These are phyloP conservation scores for Galaxias olidus DNA, from an alignment of 2,797 vertebrate genomes.

Conservation along the genomic window DNA sequence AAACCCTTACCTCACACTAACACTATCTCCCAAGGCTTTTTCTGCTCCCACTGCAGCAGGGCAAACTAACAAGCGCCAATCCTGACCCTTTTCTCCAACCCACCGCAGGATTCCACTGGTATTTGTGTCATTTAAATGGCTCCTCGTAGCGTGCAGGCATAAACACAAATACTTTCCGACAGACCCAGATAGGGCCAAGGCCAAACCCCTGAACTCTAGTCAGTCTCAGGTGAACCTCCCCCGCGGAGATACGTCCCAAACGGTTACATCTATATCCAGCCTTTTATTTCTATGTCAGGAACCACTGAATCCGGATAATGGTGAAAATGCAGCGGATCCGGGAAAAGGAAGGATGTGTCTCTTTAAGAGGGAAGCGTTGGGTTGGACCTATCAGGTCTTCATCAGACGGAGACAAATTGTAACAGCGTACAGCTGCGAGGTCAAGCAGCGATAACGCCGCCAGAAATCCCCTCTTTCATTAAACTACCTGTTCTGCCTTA, in stretches of 20 bases:
- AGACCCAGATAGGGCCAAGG: constrained; percentile 13
- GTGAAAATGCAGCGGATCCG: not conserved
- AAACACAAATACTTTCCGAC: constrained; percentile 27
- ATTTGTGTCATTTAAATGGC: constrained; percentile 11
- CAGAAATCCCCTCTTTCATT: constrained; percentile 8
- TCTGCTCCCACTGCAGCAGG: not conserved
- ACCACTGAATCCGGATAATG: not conserved
- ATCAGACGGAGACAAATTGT: constrained; percentile 10
- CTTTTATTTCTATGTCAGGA: constrained; percentile 1
- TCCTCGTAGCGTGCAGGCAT: constrained; percentile 1
- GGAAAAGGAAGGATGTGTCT: constrained; percentile 6
- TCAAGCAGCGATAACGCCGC: constrained; percentile 1
- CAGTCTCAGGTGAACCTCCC: constrained; percentile 16
- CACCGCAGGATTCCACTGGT: not conserved
- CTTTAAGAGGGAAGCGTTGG: not conserved
- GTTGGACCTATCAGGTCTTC: constrained; percentile 1
- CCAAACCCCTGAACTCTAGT: constrained; percentile 3
- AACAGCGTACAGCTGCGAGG: constrained; percentile 10
- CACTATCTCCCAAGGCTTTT: not conserved
- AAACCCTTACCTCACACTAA: not conserved
- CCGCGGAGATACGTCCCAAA: not conserved
- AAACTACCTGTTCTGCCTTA: constrained; percentile 1
- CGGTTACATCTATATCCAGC: not conserved
- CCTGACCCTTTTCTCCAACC: not conserved
- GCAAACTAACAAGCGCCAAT: constrained; percentile 1